Base-by-base conservation (phyloP, 2,888 invertebrate genomes). In the Pterostichus madidus region DNA sequence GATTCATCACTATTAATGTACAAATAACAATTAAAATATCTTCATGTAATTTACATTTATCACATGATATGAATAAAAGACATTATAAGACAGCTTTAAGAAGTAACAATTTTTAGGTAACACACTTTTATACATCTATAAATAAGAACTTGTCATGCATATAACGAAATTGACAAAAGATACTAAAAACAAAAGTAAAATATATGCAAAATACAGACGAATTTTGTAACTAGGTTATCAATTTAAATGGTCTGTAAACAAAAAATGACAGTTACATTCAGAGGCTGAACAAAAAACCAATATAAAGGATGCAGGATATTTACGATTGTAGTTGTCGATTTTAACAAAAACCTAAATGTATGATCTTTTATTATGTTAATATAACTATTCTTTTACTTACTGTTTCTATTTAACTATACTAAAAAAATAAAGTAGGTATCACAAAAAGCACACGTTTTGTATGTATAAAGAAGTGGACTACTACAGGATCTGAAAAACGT, bases 211-310 rank as follows among this genome's bases (percentile, higher is more conserved):
- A 52, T 75, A 44, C 15, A 75, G 53, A 75, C 31, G 49, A 75
- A 75, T 52, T 52, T 49, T n/a, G 24, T 32, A 75, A 75, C 32
- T 75, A 75, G 75, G 75, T 75, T 77, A 56, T 77, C 53, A 77
- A 77, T 56, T 77, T 77, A 77, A 77, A 77, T 77, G 53, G 77
- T 52, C 75, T 75, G 75, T 77, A 77, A 77, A 77, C 77, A 77
- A 77, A 77, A 77, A 77, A 77, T 77, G 77, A 77, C 77, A 77
- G 77, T 77, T 77, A 77, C 35, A 75, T n/a, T 44, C 64, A 15
- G n/a, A 17, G 56, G 8, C 17, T 56, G 56, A 17, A 56, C 56
- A 56, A 56, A 56, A 49, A 56, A 56, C 56, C 56, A 56, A 56
- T 13, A 17, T 56, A 56, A 56, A 56, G 24, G 56, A 56, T 56